Conservation (phyloP, 2,888 invertebrate species). For the Caenorhabditis becei region DNA sequence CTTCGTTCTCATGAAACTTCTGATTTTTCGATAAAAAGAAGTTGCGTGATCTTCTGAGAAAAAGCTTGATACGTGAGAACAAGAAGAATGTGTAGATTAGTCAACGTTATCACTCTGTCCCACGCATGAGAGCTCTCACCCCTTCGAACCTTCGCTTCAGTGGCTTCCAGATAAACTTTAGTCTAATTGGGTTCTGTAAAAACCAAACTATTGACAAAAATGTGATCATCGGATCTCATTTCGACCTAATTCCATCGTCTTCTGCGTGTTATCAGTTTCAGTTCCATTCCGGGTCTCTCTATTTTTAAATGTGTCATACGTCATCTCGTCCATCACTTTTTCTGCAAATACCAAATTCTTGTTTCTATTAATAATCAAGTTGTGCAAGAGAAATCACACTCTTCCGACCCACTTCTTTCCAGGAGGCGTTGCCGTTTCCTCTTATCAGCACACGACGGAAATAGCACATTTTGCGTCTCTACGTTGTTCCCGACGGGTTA, state of each 20-base stretch:
- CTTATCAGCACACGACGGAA: not conserved
- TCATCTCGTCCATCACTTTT: not conserved
- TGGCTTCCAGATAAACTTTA: not conserved
- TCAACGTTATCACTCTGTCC: not conserved
- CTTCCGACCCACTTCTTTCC: conserved; percentile 1
- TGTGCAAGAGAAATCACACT: not conserved
- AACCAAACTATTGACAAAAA: no score
- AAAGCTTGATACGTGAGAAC: not conserved
- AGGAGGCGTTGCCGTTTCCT: not conserved
- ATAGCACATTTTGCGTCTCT: not conserved
- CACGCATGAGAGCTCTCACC: not conserved
- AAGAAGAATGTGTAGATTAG: not conserved
- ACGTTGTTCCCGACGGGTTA: not conserved
- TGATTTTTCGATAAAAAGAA: not conserved
- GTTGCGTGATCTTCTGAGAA: not conserved
- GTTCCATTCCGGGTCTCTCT: not conserved
- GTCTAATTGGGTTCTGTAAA: no score
- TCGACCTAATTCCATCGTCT: not conserved
- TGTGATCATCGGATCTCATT: not conserved
- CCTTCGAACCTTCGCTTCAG: not conserved
- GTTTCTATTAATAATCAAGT: not conserved
- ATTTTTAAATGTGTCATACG: not conserved
- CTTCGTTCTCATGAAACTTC: not conserved
- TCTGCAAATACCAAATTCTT: not conserved
- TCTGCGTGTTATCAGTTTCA: not conserved